Base-by-base conservation (phyloP, 2,113 vertebrate genomes). In the Hypocryptadius cinnamomeus region DNA sequence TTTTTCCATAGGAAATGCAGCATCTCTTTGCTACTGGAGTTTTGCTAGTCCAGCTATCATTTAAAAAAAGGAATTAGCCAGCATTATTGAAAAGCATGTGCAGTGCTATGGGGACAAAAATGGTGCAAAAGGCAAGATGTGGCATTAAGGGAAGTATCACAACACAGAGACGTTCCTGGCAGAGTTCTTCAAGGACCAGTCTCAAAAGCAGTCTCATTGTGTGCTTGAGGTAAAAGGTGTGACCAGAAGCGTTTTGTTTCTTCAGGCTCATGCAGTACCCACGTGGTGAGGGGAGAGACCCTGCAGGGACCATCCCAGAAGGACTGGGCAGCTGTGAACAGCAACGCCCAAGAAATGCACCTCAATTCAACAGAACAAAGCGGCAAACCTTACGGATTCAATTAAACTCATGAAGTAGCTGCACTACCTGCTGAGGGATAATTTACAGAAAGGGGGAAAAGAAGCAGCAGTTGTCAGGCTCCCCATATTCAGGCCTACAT, bases 211-310 rank as follows among this genome's bases (percentile, higher is more conserved):
- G 53, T 13, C 28, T 45, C n/a, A 18, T 2, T 42, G 22, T 4
- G 3, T 5, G 23, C 27, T 60, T 33, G 45, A 74, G 7, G 50
- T 85, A 63, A 50, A 35, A 68, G 39, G 8, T 8, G 14, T 5
- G 23, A 47, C 39, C 68, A 56, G 13, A 53, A 31, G 8, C 2
- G 28, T 21, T 87, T 69, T 39, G 16, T 66, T 82, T 70, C 56
- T 63, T 24, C 2, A 2, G 3, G 23, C 21, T 28, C 44, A 18
- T 1, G 13, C 35, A 63, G 35, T 7, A 10, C 50, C n/a, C 4
- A 0, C 0, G 0, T 4, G 3, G 12, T 5, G 71, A 79, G 33
- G 12, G 22, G 39, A 68, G 7, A 45, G 11, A 23, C 14, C 27
- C 20, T 23, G 17, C 11, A 45, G n/a, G 54, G 35, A 64, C 12